These are phyloP conservation scores for Antheraea assamensis DNA, from an alignment of 2,888 invertebrate genomes.

Conservation along the genomic window DNA sequence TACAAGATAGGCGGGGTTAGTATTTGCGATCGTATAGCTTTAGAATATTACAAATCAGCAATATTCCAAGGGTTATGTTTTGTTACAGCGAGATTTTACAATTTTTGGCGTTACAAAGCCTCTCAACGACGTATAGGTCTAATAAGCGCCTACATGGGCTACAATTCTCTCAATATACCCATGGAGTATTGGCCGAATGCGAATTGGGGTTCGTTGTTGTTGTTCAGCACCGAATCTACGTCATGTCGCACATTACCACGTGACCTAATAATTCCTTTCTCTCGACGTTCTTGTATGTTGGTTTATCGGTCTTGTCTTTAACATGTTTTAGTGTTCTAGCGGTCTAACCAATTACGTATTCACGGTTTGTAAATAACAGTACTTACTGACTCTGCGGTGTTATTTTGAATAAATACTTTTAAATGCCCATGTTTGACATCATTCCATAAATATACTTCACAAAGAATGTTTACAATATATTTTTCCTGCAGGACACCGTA, in stretches of 20 bases:
- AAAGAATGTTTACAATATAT: not conserved
- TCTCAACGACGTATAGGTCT: conserved; percentile 66
- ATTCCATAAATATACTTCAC: not conserved
- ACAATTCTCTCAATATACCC: conserved; percentile 79
- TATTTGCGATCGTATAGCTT: conserved; percentile 24
- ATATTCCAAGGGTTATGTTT: conserved; percentile 70
- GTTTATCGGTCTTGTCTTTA: conserved; percentile 29
- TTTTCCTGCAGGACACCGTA: conserved; percentile 64
- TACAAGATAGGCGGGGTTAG: conserved; percentile 87
- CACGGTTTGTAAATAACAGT: conserved; percentile 37
- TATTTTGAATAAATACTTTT: not conserved
- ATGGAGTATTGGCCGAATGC: conserved; percentile 83
- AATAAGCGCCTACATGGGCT: conserved; percentile 77
- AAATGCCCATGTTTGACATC: not conserved
- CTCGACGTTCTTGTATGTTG: conserved; percentile 27
- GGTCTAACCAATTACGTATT: conserved; percentile 24
- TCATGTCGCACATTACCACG: conserved; percentile 39
- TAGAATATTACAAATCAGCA: conserved; percentile 35
- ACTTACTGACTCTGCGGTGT: not conserved
- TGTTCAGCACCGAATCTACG: conserved; percentile 55
- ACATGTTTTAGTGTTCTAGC: conserved; percentile 33
- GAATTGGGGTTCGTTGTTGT: conserved; percentile 83
- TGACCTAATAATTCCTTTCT: conserved; percentile 41
- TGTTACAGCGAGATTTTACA: conserved; percentile 82
- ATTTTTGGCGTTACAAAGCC: conserved; percentile 82